These are phyloP conservation scores for Melinaea marsaeus DNA, from an alignment of 2,888 invertebrate species.

Conservation along the genomic window DNA sequence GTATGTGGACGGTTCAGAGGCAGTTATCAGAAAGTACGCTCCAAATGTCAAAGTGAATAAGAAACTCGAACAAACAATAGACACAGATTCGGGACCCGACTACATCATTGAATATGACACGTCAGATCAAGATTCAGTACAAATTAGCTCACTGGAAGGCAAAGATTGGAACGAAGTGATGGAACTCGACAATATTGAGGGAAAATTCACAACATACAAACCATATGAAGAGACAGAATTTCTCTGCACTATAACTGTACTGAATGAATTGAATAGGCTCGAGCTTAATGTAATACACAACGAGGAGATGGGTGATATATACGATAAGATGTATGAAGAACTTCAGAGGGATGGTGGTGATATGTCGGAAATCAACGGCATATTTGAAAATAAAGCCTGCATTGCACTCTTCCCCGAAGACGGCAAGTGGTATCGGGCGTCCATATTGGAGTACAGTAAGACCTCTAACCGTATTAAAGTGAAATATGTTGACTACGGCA, in stretches of 20 bases:
- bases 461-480: conserved; percentile 73
- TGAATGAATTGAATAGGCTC: conserved; percentile 50
- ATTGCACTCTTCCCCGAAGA: conserved; percentile 80
- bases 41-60: conserved; percentile 27
- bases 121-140: conserved; percentile 39
- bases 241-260: conserved; percentile 52
- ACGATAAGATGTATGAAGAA: conserved; percentile 65
- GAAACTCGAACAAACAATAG: conserved; percentile 30
- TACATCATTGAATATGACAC: conserved; percentile 52
- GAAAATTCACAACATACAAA: conserved; percentile 44
- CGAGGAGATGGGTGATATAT: conserved; percentile 59
- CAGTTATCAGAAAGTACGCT: conserved; percentile 46
- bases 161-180: conserved; percentile 57
- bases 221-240: conserved; percentile 45
- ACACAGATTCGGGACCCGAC: conserved; percentile 54
- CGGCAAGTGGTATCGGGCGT: conserved; percentile 84
- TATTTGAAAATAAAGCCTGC: conserved; percentile 78
- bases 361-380: conserved; percentile 63
- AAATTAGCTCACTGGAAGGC: conserved; percentile 40
- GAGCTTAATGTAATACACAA: conserved; percentile 58
- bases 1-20: conserved; percentile 56
- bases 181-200: conserved; percentile 42
- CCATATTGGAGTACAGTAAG: conserved; percentile 74
- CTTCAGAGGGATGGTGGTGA: conserved; percentile 65
- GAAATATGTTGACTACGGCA: conserved; percentile 87